These are phyloP conservation scores for Stenotaenia linearis DNA, from an alignment of 2,888 invertebrate genomes.

Conservation along the genomic window DNA sequence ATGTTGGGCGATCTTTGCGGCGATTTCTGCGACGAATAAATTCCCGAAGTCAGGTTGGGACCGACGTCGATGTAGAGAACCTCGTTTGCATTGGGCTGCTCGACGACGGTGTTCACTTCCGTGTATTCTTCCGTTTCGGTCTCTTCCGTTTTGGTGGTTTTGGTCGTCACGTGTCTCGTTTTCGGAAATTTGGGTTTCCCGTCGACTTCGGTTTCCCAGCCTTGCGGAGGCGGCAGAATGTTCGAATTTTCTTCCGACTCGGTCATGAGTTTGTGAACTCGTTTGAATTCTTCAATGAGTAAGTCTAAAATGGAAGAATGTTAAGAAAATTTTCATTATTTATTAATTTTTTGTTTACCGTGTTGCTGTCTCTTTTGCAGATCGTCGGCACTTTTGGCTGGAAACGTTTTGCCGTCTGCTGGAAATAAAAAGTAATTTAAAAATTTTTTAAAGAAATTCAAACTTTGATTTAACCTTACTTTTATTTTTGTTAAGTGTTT, in stretches of 20 bases:
- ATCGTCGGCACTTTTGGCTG: conserved; percentile 33
- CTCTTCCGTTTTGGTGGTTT: conserved; percentile 43
- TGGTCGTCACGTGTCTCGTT: conserved; percentile 38
- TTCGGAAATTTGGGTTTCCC: not conserved
- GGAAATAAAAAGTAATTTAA: not conserved
- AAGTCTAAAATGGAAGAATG: conserved; percentile 34
- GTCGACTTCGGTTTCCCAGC: not conserved
- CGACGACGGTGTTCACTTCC: conserved; percentile 43
- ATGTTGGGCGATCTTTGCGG: conserved; percentile 30
- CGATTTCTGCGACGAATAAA: not conserved
- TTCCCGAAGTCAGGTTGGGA: conserved; percentile 50
- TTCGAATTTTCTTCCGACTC: not conserved
- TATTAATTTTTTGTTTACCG: conserved; percentile 37
- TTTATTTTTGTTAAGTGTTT: not conserved
- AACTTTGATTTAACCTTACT: not conserved
- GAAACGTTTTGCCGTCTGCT: not conserved
- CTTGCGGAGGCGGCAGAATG: not conserved
- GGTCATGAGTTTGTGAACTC: conserved; percentile 78
- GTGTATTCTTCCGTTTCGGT: conserved; percentile 43
- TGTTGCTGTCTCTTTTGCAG: conserved; percentile 38
- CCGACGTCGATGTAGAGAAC: conserved; percentile 56
- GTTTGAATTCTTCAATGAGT: conserved; percentile 83
- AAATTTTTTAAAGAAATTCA: not conserved
- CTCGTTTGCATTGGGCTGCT: not conserved
- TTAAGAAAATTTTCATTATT: not conserved